Conservation (phyloP, 2,888 invertebrate genomes). For the Apocheima hispidaria region DNA sequence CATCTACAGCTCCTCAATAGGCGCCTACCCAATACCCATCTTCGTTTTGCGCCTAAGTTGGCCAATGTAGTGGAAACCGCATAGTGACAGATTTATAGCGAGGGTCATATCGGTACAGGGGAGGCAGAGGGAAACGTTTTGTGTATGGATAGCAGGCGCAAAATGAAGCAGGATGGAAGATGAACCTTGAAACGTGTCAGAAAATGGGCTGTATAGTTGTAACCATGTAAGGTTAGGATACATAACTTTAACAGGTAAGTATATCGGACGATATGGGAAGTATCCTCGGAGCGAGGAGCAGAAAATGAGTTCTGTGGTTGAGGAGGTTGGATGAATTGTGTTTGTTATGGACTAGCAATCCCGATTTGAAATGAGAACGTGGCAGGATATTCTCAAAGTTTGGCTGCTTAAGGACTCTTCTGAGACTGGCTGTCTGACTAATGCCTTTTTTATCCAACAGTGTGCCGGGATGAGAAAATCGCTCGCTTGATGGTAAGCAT, state of each 20-base stretch:
- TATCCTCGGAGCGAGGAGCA: not conserved
- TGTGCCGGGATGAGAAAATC: no score
- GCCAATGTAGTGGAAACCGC: slow-evolving; percentile 36
- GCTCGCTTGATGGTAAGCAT: no score
- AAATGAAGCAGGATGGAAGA: not conserved
- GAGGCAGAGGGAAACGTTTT: slow-evolving; percentile 11
- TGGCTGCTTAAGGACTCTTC: not conserved
- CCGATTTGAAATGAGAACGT: not conserved
- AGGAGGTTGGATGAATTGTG: not conserved
- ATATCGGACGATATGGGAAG: not conserved
- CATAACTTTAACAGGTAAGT: not conserved
- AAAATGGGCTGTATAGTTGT: not conserved
- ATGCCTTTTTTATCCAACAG: no score
- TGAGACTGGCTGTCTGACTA: not conserved
- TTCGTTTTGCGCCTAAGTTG: slow-evolving; percentile 28
- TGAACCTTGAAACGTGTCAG: not conserved
- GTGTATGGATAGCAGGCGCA: not conserved
- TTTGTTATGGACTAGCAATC: not conserved
- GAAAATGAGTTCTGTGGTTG: not conserved
- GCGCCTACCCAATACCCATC: slow-evolving; percentile 26
- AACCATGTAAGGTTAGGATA: not conserved
- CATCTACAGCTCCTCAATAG: slow-evolving; percentile 2
- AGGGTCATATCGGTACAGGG: slow-evolving; percentile 12
- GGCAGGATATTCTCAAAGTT: not conserved
- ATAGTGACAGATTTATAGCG: slow-evolving; percentile 34